Evolutionary conservation across 2,797 vertebrate genomes (phyloP).

Genomic region (Silurus lanzhouensis): DNA sequence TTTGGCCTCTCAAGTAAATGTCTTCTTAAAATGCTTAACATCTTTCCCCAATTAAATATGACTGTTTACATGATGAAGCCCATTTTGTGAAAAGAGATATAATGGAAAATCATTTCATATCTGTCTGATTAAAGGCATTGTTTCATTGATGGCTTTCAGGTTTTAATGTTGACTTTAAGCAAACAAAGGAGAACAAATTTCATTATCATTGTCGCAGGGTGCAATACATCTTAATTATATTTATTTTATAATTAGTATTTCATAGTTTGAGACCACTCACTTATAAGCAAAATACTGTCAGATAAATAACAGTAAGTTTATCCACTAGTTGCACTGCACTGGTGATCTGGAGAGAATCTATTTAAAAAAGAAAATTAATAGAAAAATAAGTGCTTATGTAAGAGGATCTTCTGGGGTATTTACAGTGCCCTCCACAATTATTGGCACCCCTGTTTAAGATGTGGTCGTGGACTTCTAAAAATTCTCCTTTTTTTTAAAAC

Average conservation of each 20-base stretch:
- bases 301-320: constrained; percentile 39
- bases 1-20: constrained; percentile 51
- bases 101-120: constrained; percentile 46
- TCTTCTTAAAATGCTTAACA: constrained; percentile 44
- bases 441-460: no score
- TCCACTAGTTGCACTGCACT: constrained; percentile 20
- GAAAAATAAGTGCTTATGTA: no score
- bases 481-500: no score
- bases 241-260: constrained; percentile 65
- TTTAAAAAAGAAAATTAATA: no score
- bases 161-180: background rate
- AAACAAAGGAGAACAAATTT: constrained; percentile 24
- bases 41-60: constrained; percentile 50
- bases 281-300: constrained; percentile 56
- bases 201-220: constrained; percentile 4
- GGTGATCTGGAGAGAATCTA: constrained; percentile 20
- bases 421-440: no score
- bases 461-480: no score
- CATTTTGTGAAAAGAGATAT: constrained; percentile 1
- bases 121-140: constrained; percentile 41
- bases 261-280: constrained; percentile 59
- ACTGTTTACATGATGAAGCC: constrained; percentile 47
- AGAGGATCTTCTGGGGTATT: no score
- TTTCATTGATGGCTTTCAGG: constrained; percentile 47
- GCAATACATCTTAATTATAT: constrained; percentile 21